Conservation (phyloP, 1,140 invertebrate species). For the Odontomachus brunneus region DNA sequence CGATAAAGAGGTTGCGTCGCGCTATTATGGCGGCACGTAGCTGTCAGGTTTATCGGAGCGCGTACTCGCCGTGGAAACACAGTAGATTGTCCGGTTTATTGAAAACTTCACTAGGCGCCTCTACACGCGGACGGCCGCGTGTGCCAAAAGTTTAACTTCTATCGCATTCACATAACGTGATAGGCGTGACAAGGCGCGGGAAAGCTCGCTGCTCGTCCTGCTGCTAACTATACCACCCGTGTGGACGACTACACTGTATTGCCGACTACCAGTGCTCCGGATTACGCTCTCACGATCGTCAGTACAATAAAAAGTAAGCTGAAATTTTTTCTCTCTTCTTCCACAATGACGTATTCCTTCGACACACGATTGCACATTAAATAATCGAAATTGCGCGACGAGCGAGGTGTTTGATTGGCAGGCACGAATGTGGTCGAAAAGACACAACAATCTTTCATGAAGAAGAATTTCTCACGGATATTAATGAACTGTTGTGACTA, state of each 20-base stretch:
- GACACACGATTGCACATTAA: too few relatives aligned
- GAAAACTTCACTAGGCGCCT: conserved; percentile 46
- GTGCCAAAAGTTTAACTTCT: conserved; percentile 33
- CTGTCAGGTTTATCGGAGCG: neutral
- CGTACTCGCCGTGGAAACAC: neutral
- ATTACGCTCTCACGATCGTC: neutral
- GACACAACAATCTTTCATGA: too few relatives aligned
- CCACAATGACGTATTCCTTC: too few relatives aligned
- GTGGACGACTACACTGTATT: neutral
- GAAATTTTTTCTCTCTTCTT: neutral
- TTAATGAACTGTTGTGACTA: too few relatives aligned
- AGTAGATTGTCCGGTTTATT: conserved; percentile 54
- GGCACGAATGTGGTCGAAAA: too few relatives aligned
- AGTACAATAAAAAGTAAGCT: neutral
- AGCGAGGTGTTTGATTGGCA: too few relatives aligned
- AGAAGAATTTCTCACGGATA: too few relatives aligned
- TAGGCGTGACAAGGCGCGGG: conserved; percentile 16
- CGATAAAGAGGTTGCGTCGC: conserved; percentile 36
- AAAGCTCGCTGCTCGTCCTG: conserved; percentile 9
- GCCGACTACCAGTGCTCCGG: neutral
- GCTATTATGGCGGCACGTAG: conserved; percentile 5
- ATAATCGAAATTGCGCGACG: too few relatives aligned
- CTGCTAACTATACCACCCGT: conserved; percentile 16
- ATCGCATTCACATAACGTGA: conserved; percentile 10
- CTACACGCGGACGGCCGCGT: neutral